phyloP scores from a whole-genome alignment of 2,888 invertebrate genomes.

The Troilus luridus region DNA sequence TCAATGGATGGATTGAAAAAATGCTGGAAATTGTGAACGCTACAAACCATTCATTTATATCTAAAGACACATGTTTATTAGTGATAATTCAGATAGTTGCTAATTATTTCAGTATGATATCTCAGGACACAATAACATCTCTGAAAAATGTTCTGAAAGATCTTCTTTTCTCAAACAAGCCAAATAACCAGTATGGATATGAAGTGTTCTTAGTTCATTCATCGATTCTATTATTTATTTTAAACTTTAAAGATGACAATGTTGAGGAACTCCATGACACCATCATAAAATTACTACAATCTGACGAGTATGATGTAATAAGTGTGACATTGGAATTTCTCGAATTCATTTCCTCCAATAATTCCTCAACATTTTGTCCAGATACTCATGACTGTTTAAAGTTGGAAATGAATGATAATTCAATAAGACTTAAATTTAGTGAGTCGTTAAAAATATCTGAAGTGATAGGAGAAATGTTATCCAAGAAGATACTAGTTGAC shows the following conservation, averaged over 20 bases:
- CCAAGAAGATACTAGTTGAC: background rate
- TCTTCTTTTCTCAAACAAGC: background rate
- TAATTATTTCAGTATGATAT: slow-evolving; percentile 50
- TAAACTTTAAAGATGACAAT: slow-evolving; percentile 47
- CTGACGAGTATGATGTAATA: slow-evolving; percentile 28
- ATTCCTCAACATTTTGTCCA: background rate
- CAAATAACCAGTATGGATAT: slow-evolving; percentile 46
- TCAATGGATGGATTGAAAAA: slow-evolving; percentile 54
- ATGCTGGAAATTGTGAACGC: slow-evolving; percentile 17
- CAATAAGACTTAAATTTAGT: background rate
- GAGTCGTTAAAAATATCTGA: slow-evolving; percentile 17
- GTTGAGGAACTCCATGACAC: slow-evolving; percentile 13
- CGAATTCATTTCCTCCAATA: slow-evolving; percentile 38
- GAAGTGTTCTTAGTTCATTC: slow-evolving; percentile 56
- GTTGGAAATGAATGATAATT: slow-evolving; percentile 13
- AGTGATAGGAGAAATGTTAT: slow-evolving; percentile 19
- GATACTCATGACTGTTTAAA: slow-evolving; percentile 37
- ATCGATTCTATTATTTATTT: slow-evolving; percentile 58
- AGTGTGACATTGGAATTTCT: slow-evolving; percentile 49
- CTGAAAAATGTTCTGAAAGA: slow-evolving; percentile 43
- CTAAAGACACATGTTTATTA: slow-evolving; percentile 58
- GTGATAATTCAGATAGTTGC: slow-evolving; percentile 52
- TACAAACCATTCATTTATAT: slow-evolving; percentile 54
- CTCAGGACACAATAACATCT: slow-evolving; percentile 3
- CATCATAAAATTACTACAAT: slow-evolving; percentile 46